These are phyloP conservation scores for Neodiprion virginianus DNA, from an alignment of 1,140 invertebrate species.

Conservation along the genomic window DNA sequence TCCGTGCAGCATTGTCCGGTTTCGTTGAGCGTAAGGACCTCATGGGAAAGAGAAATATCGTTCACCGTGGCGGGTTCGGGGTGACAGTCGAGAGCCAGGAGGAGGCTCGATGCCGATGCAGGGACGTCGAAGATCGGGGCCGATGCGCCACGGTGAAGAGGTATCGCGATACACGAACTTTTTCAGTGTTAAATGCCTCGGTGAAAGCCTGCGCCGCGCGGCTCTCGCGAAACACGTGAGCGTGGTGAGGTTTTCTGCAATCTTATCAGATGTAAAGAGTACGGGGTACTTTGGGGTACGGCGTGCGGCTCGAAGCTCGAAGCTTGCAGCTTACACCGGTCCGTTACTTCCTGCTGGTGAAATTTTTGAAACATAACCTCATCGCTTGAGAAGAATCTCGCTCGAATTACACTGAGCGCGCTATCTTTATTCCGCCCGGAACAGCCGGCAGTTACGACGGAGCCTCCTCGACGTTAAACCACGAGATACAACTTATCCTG, in stretches of 20 bases:
- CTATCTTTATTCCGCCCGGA: neutral
- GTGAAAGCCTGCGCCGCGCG: no score
- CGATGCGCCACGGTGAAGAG: no score
- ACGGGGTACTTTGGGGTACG: neutral
- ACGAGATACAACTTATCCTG: neutral
- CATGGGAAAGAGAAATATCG: conserved; percentile 5
- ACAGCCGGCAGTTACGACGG: neutral
- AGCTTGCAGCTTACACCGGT: neutral
- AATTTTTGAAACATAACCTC: neutral
- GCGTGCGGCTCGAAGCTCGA: neutral
- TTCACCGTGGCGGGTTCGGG: neutral
- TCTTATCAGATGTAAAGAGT: neutral
- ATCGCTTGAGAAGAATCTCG: neutral
- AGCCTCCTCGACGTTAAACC: neutral
- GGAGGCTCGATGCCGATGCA: neutral
- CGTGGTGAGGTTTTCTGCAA: neutral
- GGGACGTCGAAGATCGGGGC: no score
- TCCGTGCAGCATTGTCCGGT: neutral
- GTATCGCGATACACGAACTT: no score
- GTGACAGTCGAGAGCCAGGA: neutral
- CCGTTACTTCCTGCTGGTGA: neutral
- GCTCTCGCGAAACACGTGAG: no score
- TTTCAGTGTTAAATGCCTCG: no score
- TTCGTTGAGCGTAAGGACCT: neutral
- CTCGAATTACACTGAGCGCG: neutral